Conservation (phyloP, 2,797 vertebrate genomes). For the Sebastes ruberrimus region DNA sequence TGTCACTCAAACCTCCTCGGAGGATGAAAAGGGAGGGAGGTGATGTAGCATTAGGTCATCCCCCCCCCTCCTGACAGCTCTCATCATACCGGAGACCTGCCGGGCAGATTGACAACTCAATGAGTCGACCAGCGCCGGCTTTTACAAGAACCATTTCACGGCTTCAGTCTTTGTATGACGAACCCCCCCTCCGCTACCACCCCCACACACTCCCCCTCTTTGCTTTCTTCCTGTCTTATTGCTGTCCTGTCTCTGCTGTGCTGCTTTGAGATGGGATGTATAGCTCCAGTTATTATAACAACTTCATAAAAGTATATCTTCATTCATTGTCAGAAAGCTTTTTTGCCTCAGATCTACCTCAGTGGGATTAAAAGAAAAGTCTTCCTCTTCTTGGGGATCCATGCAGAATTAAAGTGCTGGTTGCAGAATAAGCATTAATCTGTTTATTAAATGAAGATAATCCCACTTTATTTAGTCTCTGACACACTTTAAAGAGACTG, state of each 20-base stretch:
- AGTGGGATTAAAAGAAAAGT: background rate
- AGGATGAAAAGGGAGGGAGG: constrained; percentile 48
- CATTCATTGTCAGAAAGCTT: background rate
- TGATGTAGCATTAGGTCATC: constrained; percentile 71
- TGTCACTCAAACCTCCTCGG: constrained; percentile 57
- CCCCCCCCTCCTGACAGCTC: constrained; percentile 68
- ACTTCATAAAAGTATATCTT: background rate
- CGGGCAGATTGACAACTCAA: constrained; percentile 89
- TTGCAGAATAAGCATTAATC: background rate
- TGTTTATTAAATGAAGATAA: no score
- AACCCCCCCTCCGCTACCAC: constrained; percentile 8
- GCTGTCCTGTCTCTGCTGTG: constrained; percentile 5
- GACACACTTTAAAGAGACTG: no score
- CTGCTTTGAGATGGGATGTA: background rate
- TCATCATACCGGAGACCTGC: constrained; percentile 72
- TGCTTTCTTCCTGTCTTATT: constrained; percentile 6
- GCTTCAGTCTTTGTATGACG: constrained; percentile 70
- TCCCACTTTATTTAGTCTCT: no score
- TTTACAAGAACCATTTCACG: constrained; percentile 79
- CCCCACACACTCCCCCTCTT: constrained; percentile 2
- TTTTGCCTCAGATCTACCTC: background rate
- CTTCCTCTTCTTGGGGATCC: background rate
- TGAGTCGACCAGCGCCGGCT: constrained; percentile 78
- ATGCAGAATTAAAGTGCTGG: background rate
- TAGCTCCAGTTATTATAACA: background rate